phyloP scores from a whole-genome alignment of 2,113 vertebrate genomes.

The Hipposideros armiger region DNA sequence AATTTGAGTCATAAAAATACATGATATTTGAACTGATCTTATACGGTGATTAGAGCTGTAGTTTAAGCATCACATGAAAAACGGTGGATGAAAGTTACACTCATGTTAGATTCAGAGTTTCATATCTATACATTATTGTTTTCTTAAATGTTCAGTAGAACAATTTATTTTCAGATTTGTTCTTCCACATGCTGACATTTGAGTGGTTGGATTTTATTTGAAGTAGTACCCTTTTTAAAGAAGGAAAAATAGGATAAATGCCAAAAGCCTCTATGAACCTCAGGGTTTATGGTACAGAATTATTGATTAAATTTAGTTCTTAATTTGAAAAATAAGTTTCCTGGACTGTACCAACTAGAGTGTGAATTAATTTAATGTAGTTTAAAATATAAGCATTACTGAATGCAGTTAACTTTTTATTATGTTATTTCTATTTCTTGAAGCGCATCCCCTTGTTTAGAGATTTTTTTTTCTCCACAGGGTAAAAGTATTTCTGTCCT shows the following conservation, averaged over 20 bases:
- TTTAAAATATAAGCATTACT: slow-evolving; percentile 21
- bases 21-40: background rate
- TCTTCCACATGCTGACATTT: slow-evolving; percentile 48
- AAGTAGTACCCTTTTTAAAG: slow-evolving; percentile 10
- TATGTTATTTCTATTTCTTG: slow-evolving; percentile 41
- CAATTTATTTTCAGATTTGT: slow-evolving; percentile 21
- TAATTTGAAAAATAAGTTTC: slow-evolving; percentile 51
- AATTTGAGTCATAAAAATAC: background rate
- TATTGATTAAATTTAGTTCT: slow-evolving; percentile 59
- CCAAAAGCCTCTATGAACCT: slow-evolving; percentile 42
- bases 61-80: background rate
- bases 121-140: background rate
- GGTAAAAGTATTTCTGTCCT: slow-evolving; percentile 27
- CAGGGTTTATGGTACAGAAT: slow-evolving; percentile 9
- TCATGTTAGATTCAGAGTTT: background rate
- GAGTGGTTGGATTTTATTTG: slow-evolving; percentile 52
- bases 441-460: background rate
- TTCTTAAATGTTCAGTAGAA: background rate
- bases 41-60: background rate
- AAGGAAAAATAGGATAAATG: background rate
- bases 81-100: background rate
- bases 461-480: slow-evolving; percentile 5
- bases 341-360: background rate
- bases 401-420: slow-evolving; percentile 10
- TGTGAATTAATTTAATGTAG: slow-evolving; percentile 48